A percentile compares a stretch with the other conserved stretches of the same genome.
These are phyloP conservation scores for Eilema depressum DNA, from an alignment of 2,888 invertebrate species.

Conservation along the genomic window DNA sequence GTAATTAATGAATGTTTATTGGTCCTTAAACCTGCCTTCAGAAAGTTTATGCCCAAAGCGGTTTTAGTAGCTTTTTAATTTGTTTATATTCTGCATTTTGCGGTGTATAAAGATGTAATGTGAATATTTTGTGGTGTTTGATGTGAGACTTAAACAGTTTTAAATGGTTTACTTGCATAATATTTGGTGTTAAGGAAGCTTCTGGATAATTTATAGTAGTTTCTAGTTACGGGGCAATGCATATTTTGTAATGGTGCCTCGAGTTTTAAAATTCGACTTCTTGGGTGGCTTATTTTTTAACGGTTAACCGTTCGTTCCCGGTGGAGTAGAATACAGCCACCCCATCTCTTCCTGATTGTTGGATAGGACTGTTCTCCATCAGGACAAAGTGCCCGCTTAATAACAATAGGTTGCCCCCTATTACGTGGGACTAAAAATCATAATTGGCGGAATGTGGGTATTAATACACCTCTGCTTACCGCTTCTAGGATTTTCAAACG, in stretches of 20 bases:
- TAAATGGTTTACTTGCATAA: slow-evolving; percentile 4
- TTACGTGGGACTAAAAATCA: too few relatives aligned
- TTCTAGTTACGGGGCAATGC: neutral
- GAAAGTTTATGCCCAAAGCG: slow-evolving; percentile 30
- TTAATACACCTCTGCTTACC: too few relatives aligned
- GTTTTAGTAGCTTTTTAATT: slow-evolving; percentile 29
- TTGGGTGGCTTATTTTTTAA: neutral
- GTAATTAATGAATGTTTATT: slow-evolving; percentile 48
- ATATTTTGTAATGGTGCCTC: neutral
- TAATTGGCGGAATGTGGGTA: too few relatives aligned
- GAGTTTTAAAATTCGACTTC: neutral
- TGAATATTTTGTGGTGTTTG: slow-evolving; percentile 23
- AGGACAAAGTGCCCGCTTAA: too few relatives aligned
- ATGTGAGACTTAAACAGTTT: slow-evolving; percentile 14
- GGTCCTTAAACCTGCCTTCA: slow-evolving; percentile 45
- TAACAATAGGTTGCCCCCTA: too few relatives aligned
- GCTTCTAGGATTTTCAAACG: too few relatives aligned
- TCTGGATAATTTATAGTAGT: slow-evolving; percentile 5
- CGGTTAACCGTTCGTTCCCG: too few relatives aligned
- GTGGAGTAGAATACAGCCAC: too few relatives aligned
- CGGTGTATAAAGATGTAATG: slow-evolving; percentile 19
- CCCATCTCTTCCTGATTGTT: too few relatives aligned
- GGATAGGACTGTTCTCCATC: too few relatives aligned
- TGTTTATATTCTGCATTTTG: slow-evolving; percentile 24
- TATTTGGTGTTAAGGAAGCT: slow-evolving; percentile 6